Evolutionary conservation across 2,113 vertebrate genomes (phyloP), one percentile per base, ranked within the genome.

Genomic region (Corythoichthys intestinalis): DNA sequence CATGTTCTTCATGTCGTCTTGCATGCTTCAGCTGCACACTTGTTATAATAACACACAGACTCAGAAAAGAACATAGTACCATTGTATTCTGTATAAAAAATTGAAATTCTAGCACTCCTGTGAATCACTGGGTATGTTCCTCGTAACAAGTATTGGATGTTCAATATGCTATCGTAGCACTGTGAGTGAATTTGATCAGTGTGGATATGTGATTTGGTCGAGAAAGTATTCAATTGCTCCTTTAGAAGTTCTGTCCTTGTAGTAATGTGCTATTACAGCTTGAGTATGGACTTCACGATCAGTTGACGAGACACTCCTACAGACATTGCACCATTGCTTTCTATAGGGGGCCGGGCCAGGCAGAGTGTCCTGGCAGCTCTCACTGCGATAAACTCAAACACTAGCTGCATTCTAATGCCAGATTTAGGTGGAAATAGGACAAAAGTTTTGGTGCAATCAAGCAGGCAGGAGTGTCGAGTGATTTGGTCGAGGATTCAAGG

Each of bases 131-230:
- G 6, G 4, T 48, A 39, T 67, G 52, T 38, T 46, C 61, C 62
- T 65, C 53, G 70, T 49, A 53, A 70, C 66, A 67, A 69, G 74
- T 78, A 84, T 8, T 44, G 9, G 6, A 44, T 82, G 82, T 67
- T 76, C 66, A 54, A 17, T 67, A 73, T 77, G 66, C 72, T 78
- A 77, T 82, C 75, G 49, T 66, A 48, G 63, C 79, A 48, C 71
- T 66, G 75, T 60, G 47, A 76, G 69, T 44, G 46, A 73, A 71
- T 85, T 74, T 67, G 69, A 63, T 79, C 65, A 68, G 67, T 75
- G 59, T 53, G 59, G 74, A 73, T 66, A 76, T 75, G 73, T 72
- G 76, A 71, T 70, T 75, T 84, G 77, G 73, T 66, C 38, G 73
- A 83, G 9, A 62, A 46, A 62, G 8, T 44, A 5, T 10, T 28